Conservation (phyloP, 2,888 invertebrate genomes). For the Acrobasis consociella region DNA sequence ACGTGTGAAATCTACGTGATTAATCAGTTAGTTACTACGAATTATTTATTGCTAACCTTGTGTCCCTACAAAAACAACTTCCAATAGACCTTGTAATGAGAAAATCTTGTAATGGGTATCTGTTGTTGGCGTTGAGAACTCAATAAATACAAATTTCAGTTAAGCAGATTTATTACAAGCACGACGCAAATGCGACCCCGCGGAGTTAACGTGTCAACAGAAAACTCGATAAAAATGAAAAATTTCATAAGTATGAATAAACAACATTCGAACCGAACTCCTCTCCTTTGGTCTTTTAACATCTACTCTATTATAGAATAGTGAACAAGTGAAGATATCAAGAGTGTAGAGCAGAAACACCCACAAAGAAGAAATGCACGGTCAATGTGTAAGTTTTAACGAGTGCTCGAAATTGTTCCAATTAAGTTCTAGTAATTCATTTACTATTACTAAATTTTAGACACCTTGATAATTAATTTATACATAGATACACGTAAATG, state of each 20-base stretch:
- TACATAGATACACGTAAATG: constrained; percentile 66
- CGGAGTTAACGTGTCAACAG: constrained; percentile 25
- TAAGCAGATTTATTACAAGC: constrained; percentile 10
- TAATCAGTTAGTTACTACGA: constrained; percentile 56
- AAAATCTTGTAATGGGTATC: constrained; percentile 1
- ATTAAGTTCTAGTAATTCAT: constrained; percentile 80
- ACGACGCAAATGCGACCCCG: constrained; percentile 22
- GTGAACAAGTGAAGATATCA: constrained; percentile 71
- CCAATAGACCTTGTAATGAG: constrained; percentile 26
- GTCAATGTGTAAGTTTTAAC: constrained; percentile 81
- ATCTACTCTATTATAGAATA: constrained; percentile 73
- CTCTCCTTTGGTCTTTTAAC: constrained; percentile 71
- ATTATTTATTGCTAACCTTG: constrained; percentile 70
- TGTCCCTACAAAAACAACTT: constrained; percentile 54
- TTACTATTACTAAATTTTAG: constrained; percentile 76
- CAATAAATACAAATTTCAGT: background rate
- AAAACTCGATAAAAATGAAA: constrained; percentile 30
- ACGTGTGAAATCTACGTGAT: constrained; percentile 54
- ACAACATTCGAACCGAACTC: constrained; percentile 67
- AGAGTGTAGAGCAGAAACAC: constrained; percentile 67
- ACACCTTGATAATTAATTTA: constrained; percentile 68
- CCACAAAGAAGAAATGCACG: constrained; percentile 75
- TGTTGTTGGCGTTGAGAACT: background rate
- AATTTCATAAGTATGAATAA: constrained; percentile 39
- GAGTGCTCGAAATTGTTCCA: constrained; percentile 79